These are phyloP conservation scores for Drosophila sp. DNA, from an alignment of 1,140 invertebrate species.

Conservation along the genomic window DNA sequence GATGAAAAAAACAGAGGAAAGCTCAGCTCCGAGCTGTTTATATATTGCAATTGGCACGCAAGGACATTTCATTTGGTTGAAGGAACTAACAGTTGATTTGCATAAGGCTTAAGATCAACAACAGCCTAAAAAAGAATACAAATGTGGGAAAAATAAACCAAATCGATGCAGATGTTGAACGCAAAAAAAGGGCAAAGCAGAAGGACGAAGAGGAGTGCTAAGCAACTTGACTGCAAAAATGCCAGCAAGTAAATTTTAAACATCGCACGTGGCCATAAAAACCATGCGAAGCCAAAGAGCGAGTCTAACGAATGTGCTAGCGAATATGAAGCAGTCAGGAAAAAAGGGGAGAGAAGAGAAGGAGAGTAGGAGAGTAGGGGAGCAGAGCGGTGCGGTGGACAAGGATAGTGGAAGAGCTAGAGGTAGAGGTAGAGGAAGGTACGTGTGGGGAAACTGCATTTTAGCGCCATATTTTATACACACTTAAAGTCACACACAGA, in stretches of 20 bases:
- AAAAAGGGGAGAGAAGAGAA: background rate
- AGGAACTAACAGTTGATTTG: conserved; percentile 33
- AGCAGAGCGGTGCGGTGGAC: conserved; percentile 1
- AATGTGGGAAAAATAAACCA: conserved; percentile 36
- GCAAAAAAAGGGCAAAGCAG: conserved; percentile 19
- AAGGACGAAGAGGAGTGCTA: conserved; percentile 34
- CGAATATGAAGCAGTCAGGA: background rate
- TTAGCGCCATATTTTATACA: conserved; percentile 82
- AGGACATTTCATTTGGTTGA: conserved; percentile 24
- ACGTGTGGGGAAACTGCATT: conserved; percentile 66
- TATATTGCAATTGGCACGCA: conserved; percentile 21
- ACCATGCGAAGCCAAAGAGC: conserved; percentile 51
- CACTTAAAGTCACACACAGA: conserved; percentile 79
- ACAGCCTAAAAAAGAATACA: conserved; percentile 39
- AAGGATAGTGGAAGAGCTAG: no score
- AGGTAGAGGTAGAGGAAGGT: conserved; percentile 25
- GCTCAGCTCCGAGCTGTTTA: conserved; percentile 10
- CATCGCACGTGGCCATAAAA: conserved; percentile 78
- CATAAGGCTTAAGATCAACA: conserved; percentile 49
- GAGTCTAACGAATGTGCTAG: conserved; percentile 60
- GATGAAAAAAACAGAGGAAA: background rate
- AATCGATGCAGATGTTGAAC: conserved; percentile 51
- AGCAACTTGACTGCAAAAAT: conserved; percentile 64
- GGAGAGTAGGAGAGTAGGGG: background rate
- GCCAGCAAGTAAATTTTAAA: conserved; percentile 72